A percentile compares a stretch with the other conserved stretches of the same genome.
Evolutionary conservation across 2,113 vertebrate species (phyloP).

Genomic region (Trematocara variabile): DNA sequence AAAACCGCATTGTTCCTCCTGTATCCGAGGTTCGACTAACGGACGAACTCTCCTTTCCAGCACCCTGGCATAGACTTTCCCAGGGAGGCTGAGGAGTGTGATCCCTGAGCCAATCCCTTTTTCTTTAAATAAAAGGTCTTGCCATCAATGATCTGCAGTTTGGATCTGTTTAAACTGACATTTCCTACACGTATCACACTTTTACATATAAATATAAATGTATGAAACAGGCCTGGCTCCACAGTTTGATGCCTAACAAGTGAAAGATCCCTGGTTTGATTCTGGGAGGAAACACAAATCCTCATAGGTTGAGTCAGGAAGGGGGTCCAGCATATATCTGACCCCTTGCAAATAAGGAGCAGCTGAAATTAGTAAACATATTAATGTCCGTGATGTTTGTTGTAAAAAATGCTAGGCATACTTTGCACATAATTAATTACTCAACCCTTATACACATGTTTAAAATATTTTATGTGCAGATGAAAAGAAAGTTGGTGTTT

Average conservation of each 20-base stretch:
- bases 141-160: rapidly evolving
- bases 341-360: background rate
- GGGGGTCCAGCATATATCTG: background rate
- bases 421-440: background rate
- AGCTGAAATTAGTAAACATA: background rate
- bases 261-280: background rate
- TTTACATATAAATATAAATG: background rate
- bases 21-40: too few species aligned
- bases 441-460: background rate
- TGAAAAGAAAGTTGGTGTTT: background rate
- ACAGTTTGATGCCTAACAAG: background rate
- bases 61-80: too few species aligned
- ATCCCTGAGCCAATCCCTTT: background rate
- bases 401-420: background rate
- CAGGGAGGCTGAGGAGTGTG: too few species aligned
- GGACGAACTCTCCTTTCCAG: too few species aligned
- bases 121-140: background rate
- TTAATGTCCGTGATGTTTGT: background rate
- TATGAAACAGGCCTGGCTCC: background rate
- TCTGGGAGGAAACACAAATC: background rate
- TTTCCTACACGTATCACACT: background rate
- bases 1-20: too few species aligned
- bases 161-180: background rate
- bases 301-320: background rate
- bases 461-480: background rate